Evolutionary conservation across 2,888 invertebrate species (phyloP).

Genomic region (Barypeithes pellucidus): DNA sequence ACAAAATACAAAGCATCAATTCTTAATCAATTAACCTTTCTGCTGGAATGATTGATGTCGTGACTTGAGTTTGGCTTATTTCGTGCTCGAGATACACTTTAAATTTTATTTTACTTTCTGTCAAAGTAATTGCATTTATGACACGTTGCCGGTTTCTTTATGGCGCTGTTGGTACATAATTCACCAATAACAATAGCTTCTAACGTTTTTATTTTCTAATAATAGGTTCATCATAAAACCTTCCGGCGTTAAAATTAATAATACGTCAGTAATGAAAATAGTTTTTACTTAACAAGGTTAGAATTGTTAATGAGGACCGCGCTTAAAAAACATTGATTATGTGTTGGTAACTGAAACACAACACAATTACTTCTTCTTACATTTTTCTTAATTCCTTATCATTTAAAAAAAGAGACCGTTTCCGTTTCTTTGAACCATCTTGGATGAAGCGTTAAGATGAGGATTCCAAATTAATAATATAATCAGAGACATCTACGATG

Average conservation of each 20-base stretch:
- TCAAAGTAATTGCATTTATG: slow-evolving; percentile 30
- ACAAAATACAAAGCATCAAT: slow-evolving; percentile 6
- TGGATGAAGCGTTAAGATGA: too few relatives aligned
- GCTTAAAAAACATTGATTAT: too few relatives aligned
- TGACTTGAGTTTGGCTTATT: slow-evolving; percentile 32
- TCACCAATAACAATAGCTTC: not conserved
- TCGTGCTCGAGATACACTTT: slow-evolving; percentile 36
- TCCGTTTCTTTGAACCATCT: too few relatives aligned
- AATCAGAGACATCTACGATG: too few relatives aligned
- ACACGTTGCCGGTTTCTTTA: slow-evolving; percentile 24
- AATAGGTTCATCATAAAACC: slow-evolving; percentile 13
- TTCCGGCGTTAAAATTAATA: slow-evolving; percentile 8
- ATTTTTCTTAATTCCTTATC: too few relatives aligned
- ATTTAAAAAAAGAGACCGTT: too few relatives aligned
- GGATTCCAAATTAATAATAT: too few relatives aligned
- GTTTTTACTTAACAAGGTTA: not conserved
- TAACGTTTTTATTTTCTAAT: slow-evolving; percentile 18
- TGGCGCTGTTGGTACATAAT: not conserved
- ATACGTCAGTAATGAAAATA: not conserved
- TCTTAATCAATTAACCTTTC: slow-evolving; percentile 29
- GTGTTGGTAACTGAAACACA: too few relatives aligned
- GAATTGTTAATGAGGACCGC: too few relatives aligned
- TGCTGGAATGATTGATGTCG: slow-evolving; percentile 18
- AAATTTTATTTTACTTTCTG: slow-evolving; percentile 23
- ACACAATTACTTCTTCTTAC: too few relatives aligned